Base-by-base conservation (phyloP, 2,888 invertebrate genomes). In the Gymnoscelis rufifasciata region DNA sequence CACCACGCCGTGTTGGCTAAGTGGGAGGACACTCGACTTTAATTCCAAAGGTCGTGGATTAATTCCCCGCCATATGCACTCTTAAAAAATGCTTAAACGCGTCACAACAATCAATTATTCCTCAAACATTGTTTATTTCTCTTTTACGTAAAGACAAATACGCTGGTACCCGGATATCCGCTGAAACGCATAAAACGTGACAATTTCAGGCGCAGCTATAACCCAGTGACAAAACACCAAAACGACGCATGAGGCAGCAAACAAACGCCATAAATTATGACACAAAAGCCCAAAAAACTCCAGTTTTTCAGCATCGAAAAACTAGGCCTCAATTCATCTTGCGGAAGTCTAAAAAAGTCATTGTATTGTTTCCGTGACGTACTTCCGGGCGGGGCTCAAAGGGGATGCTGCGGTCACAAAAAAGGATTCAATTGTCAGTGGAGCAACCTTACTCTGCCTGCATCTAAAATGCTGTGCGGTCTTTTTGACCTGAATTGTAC, bases 371-470 rank as follows among this genome's bases (percentile, higher is more conserved):
- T 44, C 29, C 42, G 13, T 37, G 36, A 43, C 43, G 43, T 44
- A 31, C 38, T 43, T 40, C 43, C 38, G 38, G 29, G 28, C 24
- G 23, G 27, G 14, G 31, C 35, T 52, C 52, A 51, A 51, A 52
- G 42, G 37, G 36, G 39, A 39, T 47, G 43, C 48, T 42, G 52
- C 12, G 50, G 46, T 44, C 51, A 44, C 44, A 48, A 52, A 52
- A 44, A 48, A 46, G 45, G 35, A 37, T 46, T 36, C 50, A 46
- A 48, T 46, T 42, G 50, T 36, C 44, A 45, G 42, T 35, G 38
- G 38, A 38, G 12, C 38, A 39, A 38, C 47, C 49, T 40, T 51
- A 44, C 37, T 19, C 35, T 8, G 15, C 19, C 3, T 42, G 42
- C 41, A 41, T 29, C 23, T 38, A 26, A 30, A 35, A 42, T 39